Percentiles rank a stretch among this genome's conserved stretches.
phyloP scores from a whole-genome alignment of 2,888 invertebrate genomes.

The Deilephila elpenor region DNA sequence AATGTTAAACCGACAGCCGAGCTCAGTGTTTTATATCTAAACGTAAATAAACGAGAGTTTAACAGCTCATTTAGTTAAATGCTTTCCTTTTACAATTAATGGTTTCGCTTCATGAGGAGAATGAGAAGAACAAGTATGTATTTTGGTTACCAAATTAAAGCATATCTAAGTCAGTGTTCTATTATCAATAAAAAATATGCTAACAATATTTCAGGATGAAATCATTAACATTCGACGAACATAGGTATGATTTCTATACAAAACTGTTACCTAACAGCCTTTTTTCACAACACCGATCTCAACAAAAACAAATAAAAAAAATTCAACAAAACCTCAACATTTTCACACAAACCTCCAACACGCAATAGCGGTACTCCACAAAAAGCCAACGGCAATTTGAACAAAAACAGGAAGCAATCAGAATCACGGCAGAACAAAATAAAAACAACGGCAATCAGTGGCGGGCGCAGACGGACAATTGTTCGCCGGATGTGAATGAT shows the following conservation, averaged over 20 bases:
- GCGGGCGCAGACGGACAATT: neutral
- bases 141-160: too few relatives aligned
- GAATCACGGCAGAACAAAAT: slow-evolving; percentile 17
- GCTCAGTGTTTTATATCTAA: slow-evolving; percentile 1
- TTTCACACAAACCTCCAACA: neutral
- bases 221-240: too few relatives aligned
- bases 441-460: slow-evolving; percentile 1
- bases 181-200: too few relatives aligned
- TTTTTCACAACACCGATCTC: neutral
- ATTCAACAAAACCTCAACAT: neutral
- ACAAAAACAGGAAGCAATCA: slow-evolving; percentile 23
- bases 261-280: neutral
- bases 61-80: slow-evolving; percentile 15
- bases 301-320: neutral
- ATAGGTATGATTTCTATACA: neutral
- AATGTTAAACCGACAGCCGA: neutral
- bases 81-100: neutral
- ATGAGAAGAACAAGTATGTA: too few relatives aligned
- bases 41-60: slow-evolving; percentile 15
- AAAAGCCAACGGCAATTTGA: neutral
- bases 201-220: too few relatives aligned
- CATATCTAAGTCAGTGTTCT: too few relatives aligned
- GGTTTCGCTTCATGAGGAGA: neutral
- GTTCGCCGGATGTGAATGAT: slow-evolving; percentile 5
- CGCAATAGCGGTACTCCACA: neutral